These are phyloP conservation scores for Polietes domitor DNA, from an alignment of 2,888 invertebrate genomes.

Conservation along the genomic window DNA sequence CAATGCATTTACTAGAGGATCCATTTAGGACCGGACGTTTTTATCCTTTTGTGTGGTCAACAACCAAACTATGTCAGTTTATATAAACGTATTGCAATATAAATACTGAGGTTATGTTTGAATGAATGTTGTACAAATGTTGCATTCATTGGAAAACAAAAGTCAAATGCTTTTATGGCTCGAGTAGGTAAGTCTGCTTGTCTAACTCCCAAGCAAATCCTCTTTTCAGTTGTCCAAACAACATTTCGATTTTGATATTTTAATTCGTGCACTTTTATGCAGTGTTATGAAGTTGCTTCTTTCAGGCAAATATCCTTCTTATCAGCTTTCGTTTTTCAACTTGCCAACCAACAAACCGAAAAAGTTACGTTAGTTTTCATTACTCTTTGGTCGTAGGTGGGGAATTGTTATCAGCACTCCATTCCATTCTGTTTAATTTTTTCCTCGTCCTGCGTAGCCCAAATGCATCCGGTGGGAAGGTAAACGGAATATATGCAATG, in stretches of 20 bases:
- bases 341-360: not conserved
- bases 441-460: constrained; percentile 35
- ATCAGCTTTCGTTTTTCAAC: not conserved
- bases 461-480: constrained; percentile 37
- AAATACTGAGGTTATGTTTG: not conserved
- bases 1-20: no score
- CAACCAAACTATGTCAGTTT: no score
- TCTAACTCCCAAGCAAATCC: not conserved
- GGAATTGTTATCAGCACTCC: constrained; percentile 43
- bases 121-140: not conserved
- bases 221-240: not conserved
- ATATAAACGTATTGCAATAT: not conserved
- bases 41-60: no score
- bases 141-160: not conserved
- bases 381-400: constrained; percentile 27
- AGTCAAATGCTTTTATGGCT: not conserved
- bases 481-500: not conserved
- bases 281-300: constrained; percentile 2
- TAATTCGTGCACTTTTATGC: not conserved
- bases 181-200: not conserved
- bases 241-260: not conserved
- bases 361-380: constrained; percentile 28
- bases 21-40: no score
- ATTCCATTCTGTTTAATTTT: constrained; percentile 35
- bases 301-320: not conserved